Evolutionary conservation across 2,797 vertebrate genomes (phyloP).

Genomic region (Parotocinclus haroldoi): DNA sequence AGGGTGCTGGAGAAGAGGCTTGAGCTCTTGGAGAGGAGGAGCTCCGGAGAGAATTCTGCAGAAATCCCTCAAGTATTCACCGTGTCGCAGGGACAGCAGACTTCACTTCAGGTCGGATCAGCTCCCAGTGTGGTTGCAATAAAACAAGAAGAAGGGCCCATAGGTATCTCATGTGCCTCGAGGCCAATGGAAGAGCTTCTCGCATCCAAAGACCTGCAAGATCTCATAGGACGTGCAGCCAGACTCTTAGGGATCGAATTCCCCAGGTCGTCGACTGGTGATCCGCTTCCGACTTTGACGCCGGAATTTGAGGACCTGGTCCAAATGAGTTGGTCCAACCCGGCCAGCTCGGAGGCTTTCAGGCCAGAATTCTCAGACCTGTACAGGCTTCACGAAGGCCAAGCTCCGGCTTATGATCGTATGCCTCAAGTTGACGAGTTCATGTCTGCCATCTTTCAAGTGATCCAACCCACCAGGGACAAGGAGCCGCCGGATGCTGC

Average conservation of each 20-base stretch:
- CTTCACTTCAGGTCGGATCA: slow-evolving; percentile 16
- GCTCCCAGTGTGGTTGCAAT: slow-evolving; percentile 12
- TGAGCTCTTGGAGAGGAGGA: slow-evolving; percentile 43
- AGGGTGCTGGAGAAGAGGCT: slow-evolving; percentile 46
- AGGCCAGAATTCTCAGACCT: slow-evolving; percentile 44
- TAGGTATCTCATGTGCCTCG: slow-evolving; percentile 21
- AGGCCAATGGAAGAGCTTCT: slow-evolving; percentile 43
- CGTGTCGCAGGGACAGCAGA: slow-evolving; percentile 29
- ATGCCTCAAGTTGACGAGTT: slow-evolving; percentile 52
- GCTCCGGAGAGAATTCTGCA: not conserved
- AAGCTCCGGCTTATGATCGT: slow-evolving; percentile 46
- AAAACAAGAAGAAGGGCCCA: slow-evolving; percentile 46
- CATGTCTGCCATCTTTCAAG: slow-evolving; percentile 54
- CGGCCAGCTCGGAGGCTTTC: slow-evolving; percentile 44
- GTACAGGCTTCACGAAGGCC: slow-evolving; percentile 51
- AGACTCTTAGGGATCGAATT: slow-evolving; percentile 44
- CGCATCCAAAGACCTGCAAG: slow-evolving; percentile 43
- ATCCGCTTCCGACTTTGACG: slow-evolving; percentile 43
- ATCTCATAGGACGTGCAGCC: slow-evolving; percentile 47
- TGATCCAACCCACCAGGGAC: slow-evolving; percentile 44
- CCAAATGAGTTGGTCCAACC: slow-evolving; percentile 53
- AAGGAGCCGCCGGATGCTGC: slow-evolving; percentile 12
- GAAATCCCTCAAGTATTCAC: slow-evolving; percentile 17
- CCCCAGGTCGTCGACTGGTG: slow-evolving; percentile 20
- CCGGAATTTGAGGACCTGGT: slow-evolving; percentile 51